Base-by-base conservation (phyloP, 1,140 invertebrate genomes). In the Drosophila ficusphila region DNA sequence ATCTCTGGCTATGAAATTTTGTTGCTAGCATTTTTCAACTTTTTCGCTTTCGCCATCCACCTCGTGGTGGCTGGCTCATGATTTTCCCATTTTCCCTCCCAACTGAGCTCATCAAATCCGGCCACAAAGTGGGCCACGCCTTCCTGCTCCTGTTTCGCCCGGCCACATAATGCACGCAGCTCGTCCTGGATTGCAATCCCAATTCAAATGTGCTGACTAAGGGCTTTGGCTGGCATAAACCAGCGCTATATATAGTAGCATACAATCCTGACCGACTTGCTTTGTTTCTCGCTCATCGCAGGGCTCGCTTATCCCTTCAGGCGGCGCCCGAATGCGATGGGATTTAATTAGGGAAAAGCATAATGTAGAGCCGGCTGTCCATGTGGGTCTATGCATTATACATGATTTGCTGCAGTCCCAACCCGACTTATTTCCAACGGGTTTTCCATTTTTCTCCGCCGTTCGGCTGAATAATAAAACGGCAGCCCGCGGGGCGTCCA, bases 181-280 rank as follows among this genome's bases (percentile, higher is more conserved):
- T 61, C 16, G 33, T 61, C 47, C 41, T 44, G 41, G 41, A 61
- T 39, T 72, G 68, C 69, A 72, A 72, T 72, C 71, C 41, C 68
- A 60, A 72, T 72, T 72, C 48, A 61, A 72, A 51, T 72, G 21
- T 72, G 69, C 69, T 72, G 69, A 72, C 39, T 72, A 52, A 39
- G 68, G 38, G 56, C 46, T 72, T 51, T 72, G 41, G 16, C 7
- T 29, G 57, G 12, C 34, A 48, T 48, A 51, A 61, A 33, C 39
- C 68, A 39, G 70, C 33, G 44, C 56, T 49, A 48, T 54, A 29
- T 56, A 34, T 46, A 39, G 70, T 27, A 38, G 56, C 44, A 48
- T 54, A 29, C 49, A 34, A 36, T 60, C 21, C 21, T 71, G 48
- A 44, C 34, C 41, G 33, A 53, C 48, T 34, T 49, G 57, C 46